Evolutionary conservation across 2,113 vertebrate genomes (phyloP), one percentile per base, ranked within the genome.

Genomic region (Microcebus tavaratra): DNA sequence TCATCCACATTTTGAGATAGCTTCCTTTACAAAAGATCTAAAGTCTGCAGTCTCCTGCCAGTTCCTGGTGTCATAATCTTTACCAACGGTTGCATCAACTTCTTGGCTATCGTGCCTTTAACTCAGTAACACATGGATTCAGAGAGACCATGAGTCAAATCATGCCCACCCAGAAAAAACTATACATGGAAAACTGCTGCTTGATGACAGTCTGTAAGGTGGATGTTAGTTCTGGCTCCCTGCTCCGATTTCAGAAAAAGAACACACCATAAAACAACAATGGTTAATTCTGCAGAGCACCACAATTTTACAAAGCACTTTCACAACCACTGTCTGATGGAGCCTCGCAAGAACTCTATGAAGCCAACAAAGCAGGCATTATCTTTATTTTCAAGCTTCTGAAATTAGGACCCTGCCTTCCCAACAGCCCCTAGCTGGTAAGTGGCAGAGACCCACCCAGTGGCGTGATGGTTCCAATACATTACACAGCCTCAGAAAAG

Each of bases 261-360:
- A 91, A 89, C 79, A 21, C 36, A 88, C 70, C 18, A 5, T 48
- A 63, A 95, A 91, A 83, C 36, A 94, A 93, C 91, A 94, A 70
- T 4, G 5, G 83, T 39, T 83, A 21, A 82, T 48, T 85, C n/a
- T 72, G 34, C 70, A 61, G 50, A 81, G 80, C 48, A 63, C 31
- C 7, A 27, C 84, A 61, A 29, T 70, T 96, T 83, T 84, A 95
- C 27, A 81, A 91, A 81, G 68, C 17, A 63, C 53, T 93, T 89
- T 80, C 8, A 11, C 79, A 95, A 55, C 17, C 65, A 81, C 55
- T 57, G 65, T 55, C 91, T 80, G 42, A 39, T 36, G 34, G 42
- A 91, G 42, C 50, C 57, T 65, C 83, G 12, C 50, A 76, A 91
- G 79, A 94, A 93, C 45, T 61, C 95, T 65, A 45, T 15, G 63